Evolutionary conservation across 2,113 vertebrate species (phyloP).

Genomic region (Semnornis frantzii): DNA sequence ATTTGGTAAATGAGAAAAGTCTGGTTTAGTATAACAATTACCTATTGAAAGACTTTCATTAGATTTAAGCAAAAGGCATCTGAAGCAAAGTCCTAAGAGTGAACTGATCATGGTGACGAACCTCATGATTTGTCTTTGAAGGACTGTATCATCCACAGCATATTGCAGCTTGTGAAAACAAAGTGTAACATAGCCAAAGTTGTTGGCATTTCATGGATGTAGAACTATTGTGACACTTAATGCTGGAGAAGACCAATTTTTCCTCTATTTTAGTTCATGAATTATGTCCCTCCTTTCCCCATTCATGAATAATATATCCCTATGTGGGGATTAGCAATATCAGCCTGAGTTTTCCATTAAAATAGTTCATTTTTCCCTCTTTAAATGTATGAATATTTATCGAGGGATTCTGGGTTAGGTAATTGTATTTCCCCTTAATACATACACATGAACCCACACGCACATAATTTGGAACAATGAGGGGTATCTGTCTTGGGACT

Average conservation of each 20-base stretch:
- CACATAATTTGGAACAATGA: neutral
- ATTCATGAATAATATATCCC: conserved; percentile 35
- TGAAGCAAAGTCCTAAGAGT: neutral
- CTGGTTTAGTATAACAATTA: neutral
- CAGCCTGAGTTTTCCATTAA: neutral
- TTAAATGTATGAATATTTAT: conserved; percentile 41
- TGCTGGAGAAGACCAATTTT: neutral
- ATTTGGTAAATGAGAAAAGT: neutral
- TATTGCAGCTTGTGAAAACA: neutral
- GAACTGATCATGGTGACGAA: neutral
- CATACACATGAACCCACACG: neutral
- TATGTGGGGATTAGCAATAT: neutral
- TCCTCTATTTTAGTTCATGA: neutral
- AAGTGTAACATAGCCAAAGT: neutral
- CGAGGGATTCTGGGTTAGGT: neutral
- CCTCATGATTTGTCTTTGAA: neutral
- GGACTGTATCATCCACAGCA: neutral
- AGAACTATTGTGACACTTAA: neutral
- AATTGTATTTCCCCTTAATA: neutral
- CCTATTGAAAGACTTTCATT: neutral
- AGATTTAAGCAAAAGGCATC: neutral
- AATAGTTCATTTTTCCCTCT: neutral
- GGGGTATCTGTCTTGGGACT: neutral
- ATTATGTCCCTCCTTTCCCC: neutral
- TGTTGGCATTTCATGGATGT: neutral